phyloP scores from a whole-genome alignment of 2,888 invertebrate genomes.

The Nesidiocoris tenuis region DNA sequence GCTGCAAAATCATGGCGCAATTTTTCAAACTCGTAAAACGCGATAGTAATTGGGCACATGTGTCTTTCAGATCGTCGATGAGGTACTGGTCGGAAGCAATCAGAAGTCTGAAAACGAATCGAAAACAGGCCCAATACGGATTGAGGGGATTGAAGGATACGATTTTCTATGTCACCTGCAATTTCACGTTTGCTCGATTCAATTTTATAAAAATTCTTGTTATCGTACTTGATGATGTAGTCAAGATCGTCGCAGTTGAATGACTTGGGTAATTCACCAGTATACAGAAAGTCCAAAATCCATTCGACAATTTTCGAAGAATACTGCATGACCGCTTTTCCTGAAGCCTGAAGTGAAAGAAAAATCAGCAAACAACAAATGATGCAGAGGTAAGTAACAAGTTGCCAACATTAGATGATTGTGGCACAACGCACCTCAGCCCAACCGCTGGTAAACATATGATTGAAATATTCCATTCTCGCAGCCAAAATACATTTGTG shows the following conservation, averaged over 20 bases:
- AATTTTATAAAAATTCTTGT: too few species aligned
- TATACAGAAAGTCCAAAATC: slow-evolving; percentile 74
- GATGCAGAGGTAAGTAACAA: too few species aligned
- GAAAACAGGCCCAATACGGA: too few species aligned
- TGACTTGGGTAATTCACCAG: slow-evolving; percentile 61
- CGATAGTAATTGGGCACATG: slow-evolving; percentile 68
- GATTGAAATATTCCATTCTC: slow-evolving; percentile 79
- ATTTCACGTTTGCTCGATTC: too few species aligned
- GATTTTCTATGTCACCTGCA: too few species aligned
- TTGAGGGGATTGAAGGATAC: too few species aligned
- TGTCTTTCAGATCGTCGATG: slow-evolving; percentile 67
- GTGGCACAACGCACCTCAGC: slow-evolving; percentile 65
- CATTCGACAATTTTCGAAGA: slow-evolving; percentile 63
- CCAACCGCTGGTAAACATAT: slow-evolving; percentile 81
- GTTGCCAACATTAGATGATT: too few species aligned
- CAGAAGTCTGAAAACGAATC: slow-evolving; percentile 55
- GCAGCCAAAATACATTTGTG: slow-evolving; percentile 81
- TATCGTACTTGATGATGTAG: slow-evolving; percentile 45
- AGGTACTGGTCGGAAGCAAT: slow-evolving; percentile 79
- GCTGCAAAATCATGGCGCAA: slow-evolving; percentile 72
- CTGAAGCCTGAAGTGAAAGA: slow-evolving; percentile 54
- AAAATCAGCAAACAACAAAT: too few species aligned
- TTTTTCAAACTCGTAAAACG: slow-evolving; percentile 71
- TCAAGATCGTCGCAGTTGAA: slow-evolving; percentile 45
- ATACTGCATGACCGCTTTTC: slow-evolving; percentile 58